Evolutionary conservation across 2,888 invertebrate species (phyloP), one percentile per base, ranked within the genome.

Genomic region (Macrosiphum euphorbiae): DNA sequence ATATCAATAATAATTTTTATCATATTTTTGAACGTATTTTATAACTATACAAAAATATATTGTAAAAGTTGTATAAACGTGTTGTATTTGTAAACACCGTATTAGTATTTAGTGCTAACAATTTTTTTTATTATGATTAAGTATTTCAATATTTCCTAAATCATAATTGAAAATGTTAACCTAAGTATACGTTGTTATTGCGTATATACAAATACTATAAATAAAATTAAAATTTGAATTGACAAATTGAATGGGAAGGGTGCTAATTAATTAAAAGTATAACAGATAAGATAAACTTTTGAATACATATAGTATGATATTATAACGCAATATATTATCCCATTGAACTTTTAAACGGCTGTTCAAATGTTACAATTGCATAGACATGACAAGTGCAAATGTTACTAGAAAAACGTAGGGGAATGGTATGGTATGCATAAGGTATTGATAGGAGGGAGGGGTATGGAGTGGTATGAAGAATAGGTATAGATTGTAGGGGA

Each of bases 21-120:
- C n/a, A 67, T 90, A 67, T 67, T 61, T 90, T 90, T 61, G 24
- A 89, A 90, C 47, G 89, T 89, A 67, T 61, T 28, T 90, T 90
- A 47, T 47, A n/a, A 26, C 41, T 55, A 26, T 85, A 85, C 1
- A 26, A 26, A 26, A 85, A 13, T 58, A 28, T 41, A 88, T 88
- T 88, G 24, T 24, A 58, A 58, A 41, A 35, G 20, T 20, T 58
- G 0, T 88, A 41, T 41, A 28, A 41, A 20, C 1, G 26, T 85
- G 44, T 85, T 85, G 13, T 44, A 47, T 13, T 41, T 44, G 0
- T 85, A 1, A 44, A 85, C 10, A 85, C 11, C 11, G 4, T 44
- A 44, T 85, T 26, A 47, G 47, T 47, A 47, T 47, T 47, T 52
- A 52, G 52, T 52, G 2, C 52, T 52, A 52, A 52, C 13, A 52